Conservation (phyloP, 2,797 vertebrate species). For the Spinus pinus region DNA sequence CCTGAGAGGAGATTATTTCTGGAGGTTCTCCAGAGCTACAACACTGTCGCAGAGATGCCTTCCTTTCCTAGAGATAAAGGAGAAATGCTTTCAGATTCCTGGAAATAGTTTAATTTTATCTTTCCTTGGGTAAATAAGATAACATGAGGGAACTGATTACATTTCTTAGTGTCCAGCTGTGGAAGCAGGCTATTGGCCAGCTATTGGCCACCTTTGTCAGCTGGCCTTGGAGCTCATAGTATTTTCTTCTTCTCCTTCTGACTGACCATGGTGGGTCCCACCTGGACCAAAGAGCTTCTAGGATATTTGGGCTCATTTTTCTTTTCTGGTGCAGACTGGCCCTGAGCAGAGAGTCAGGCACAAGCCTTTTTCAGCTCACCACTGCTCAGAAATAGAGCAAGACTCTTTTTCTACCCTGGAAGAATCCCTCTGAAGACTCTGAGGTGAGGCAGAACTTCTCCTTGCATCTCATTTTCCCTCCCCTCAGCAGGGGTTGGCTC, state of each 20-base stretch:
- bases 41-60: not conserved
- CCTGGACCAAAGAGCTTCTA: not conserved
- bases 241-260: not conserved
- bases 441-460: not conserved
- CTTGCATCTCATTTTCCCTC: not conserved
- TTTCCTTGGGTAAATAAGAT: not conserved
- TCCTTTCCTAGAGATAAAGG: not conserved
- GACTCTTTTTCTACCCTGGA: not conserved
- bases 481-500: not conserved
- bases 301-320: not conserved
- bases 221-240: accelerated
- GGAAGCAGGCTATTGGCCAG: not conserved
- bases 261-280: not conserved
- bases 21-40: not conserved
- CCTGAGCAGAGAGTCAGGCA: not conserved
- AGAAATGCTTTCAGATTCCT: not conserved
- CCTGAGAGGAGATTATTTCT: not conserved
- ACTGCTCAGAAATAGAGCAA: not conserved
- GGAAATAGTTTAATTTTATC: not conserved
- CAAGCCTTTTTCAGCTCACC: not conserved
- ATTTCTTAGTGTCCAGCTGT: not conserved
- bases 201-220: not conserved
- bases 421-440: not conserved
- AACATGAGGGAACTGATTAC: not conserved
- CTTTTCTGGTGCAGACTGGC: not conserved